Evolutionary conservation across 2,888 invertebrate genomes (phyloP).

Genomic region (Salticus scenicus): DNA sequence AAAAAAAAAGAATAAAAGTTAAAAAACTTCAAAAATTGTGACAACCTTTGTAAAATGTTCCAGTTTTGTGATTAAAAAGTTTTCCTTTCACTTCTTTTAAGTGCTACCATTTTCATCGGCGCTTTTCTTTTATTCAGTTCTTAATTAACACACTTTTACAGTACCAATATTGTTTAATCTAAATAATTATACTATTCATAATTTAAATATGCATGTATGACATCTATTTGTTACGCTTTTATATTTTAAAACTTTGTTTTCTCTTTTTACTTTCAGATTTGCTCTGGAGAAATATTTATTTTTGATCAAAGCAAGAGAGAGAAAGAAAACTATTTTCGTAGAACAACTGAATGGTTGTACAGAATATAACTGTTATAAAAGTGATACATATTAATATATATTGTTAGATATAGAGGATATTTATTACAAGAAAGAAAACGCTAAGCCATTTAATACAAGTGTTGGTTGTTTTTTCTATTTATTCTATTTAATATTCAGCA

Average conservation of each 20-base stretch:
- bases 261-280: not conserved
- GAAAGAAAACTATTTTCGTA: slow-evolving; percentile 18
- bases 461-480: not conserved
- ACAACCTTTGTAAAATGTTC: too few relatives aligned
- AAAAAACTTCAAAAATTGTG: too few relatives aligned
- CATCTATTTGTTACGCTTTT: too few relatives aligned
- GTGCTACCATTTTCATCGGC: too few relatives aligned
- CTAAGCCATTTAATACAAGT: not conserved
- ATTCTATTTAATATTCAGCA: slow-evolving; percentile 1
- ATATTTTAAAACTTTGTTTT: not conserved
- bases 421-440: slow-evolving; percentile 21
- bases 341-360: slow-evolving; percentile 13
- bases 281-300: slow-evolving; percentile 8
- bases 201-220: too few relatives aligned
- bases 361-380: slow-evolving; percentile 17
- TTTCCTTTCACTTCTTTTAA: too few relatives aligned
- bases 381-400: slow-evolving; percentile 24
- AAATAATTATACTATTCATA: too few relatives aligned
- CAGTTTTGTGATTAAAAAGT: too few relatives aligned
- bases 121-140: too few relatives aligned
- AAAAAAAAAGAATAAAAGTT: too few relatives aligned
- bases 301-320: not conserved
- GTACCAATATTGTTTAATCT: too few relatives aligned
- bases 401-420: slow-evolving; percentile 30
- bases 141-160: too few relatives aligned